Conservation (phyloP, 2,888 invertebrate species). For the Proisotoma minuta region DNA sequence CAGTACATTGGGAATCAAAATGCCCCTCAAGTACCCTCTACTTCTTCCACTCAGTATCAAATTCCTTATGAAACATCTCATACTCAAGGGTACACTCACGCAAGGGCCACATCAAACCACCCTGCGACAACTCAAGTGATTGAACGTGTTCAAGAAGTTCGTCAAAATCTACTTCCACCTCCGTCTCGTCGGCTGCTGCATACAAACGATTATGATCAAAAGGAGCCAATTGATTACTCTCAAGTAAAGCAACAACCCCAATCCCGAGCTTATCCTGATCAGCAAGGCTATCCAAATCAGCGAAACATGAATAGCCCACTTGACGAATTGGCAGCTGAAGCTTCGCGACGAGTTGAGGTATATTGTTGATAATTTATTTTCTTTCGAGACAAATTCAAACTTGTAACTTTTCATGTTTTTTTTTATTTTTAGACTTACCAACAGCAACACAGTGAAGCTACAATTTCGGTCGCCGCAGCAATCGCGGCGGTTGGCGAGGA, state of each 20-base stretch:
- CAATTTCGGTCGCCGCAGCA: constrained; percentile 27
- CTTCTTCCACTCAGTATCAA: background rate
- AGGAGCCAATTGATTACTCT: too few species aligned
- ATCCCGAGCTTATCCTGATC: too few species aligned
- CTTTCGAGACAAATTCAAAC: background rate
- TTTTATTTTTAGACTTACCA: background rate
- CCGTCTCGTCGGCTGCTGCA: too few species aligned
- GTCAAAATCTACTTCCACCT: constrained; percentile 26
- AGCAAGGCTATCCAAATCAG: too few species aligned
- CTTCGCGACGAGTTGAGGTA: background rate
- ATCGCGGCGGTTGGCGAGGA: constrained; percentile 32
- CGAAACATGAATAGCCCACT: background rate
- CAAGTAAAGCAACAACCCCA: too few species aligned
- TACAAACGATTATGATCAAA: too few species aligned
- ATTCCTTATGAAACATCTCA: background rate
- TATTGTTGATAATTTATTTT: background rate
- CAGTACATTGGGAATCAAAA: background rate
- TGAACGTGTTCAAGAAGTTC: constrained; percentile 17
- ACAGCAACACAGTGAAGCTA: constrained; percentile 5
- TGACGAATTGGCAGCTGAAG: constrained; percentile 7
- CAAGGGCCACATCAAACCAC: constrained; percentile 12
- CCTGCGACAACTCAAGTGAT: constrained; percentile 3
- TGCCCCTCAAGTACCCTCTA: background rate
- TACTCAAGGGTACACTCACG: constrained; percentile 16
- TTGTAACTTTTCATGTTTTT: background rate